These are phyloP conservation scores for Elachura formosa DNA, from an alignment of 2,113 vertebrate genomes.

Conservation along the genomic window DNA sequence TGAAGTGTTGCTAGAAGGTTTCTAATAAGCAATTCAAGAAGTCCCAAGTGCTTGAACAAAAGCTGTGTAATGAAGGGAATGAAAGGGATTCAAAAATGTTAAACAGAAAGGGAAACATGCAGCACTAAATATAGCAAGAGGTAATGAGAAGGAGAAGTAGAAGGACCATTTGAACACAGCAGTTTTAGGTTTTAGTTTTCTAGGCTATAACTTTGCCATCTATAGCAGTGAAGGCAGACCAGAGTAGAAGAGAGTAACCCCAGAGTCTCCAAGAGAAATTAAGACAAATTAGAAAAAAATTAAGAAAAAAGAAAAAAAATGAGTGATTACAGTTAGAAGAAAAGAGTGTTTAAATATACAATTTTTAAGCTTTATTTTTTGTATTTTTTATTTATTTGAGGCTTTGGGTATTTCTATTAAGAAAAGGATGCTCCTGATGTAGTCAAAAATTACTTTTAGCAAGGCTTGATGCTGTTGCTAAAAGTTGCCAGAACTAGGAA, in stretches of 20 bases:
- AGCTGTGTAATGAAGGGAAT: not conserved
- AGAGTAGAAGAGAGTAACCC: not conserved
- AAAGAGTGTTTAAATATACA: not conserved
- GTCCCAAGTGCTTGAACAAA: not conserved
- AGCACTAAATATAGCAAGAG: not conserved
- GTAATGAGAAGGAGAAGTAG: not conserved
- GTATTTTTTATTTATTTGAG: not conserved
- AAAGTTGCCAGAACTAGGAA: not conserved
- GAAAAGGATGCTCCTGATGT: not conserved
- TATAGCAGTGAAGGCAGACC: not conserved
- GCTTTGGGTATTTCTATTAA: not conserved
- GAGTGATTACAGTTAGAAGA: not conserved
- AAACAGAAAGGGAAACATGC: not conserved
- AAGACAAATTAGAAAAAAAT: not conserved
- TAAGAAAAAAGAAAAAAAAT: not conserved
- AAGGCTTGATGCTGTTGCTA: not conserved
- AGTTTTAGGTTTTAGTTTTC: not conserved
- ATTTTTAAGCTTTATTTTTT: not conserved
- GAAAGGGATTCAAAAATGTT: not conserved
- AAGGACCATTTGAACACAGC: not conserved
- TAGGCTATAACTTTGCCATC: not conserved
- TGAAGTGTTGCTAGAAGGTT: not conserved
- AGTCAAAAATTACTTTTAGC: not conserved
- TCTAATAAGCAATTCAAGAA: constrained; percentile 23
- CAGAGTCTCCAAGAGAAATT: not conserved